Evolutionary conservation across 2,888 invertebrate species (phyloP).

Genomic region (Drosophila rubida): DNA sequence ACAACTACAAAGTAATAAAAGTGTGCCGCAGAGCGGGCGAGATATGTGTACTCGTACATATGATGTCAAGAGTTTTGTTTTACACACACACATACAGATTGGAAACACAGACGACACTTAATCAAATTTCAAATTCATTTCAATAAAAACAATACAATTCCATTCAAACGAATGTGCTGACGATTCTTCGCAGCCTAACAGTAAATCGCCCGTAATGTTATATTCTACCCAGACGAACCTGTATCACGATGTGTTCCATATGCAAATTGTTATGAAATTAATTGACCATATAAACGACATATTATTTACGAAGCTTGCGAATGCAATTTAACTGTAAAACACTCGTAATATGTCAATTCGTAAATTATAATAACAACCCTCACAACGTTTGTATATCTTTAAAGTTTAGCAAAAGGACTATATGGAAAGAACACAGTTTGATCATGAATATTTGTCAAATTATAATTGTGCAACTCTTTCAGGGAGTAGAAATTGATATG

Average conservation of each 20-base stretch:
- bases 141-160: constrained; percentile 39
- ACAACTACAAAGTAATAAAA: constrained; percentile 55
- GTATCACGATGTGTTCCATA: background rate
- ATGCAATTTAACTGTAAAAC: background rate
- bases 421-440: too few relatives aligned
- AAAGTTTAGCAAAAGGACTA: too few relatives aligned
- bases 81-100: constrained; percentile 23
- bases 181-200: constrained; percentile 1
- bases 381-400: background rate
- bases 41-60: background rate
- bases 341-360: background rate
- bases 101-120: constrained; percentile 11
- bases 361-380: background rate
- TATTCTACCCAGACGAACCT: background rate
- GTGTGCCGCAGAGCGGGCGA: constrained; percentile 62
- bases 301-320: too few relatives aligned
- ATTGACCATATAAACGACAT: too few relatives aligned
- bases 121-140: constrained; percentile 54
- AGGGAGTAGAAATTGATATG: too few relatives aligned
- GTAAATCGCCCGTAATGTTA: background rate
- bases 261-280: background rate
- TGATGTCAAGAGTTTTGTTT: constrained; percentile 8
- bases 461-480: too few relatives aligned
- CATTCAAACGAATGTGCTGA: constrained; percentile 15
- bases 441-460: too few relatives aligned